Conservation (phyloP, 2,797 vertebrate species). For the Oreochromis mossambicus region DNA sequence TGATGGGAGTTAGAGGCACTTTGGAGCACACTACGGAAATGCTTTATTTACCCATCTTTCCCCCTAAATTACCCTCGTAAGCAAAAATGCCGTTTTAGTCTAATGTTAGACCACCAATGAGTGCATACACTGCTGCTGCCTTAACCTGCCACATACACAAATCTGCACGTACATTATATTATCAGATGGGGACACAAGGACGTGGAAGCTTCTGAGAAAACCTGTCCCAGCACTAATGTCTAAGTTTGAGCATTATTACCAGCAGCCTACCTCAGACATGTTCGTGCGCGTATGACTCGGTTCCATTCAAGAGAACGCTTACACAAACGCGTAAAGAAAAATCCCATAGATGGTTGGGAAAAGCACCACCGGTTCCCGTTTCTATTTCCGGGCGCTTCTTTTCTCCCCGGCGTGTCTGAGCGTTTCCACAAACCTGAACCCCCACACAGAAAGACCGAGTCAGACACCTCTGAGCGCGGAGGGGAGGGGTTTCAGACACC, state of each 20-base stretch:
- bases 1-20: not conserved
- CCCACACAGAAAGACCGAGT: not conserved
- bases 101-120: not conserved
- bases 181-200: not conserved
- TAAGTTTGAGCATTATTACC: conserved; percentile 16
- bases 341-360: conserved; percentile 1
- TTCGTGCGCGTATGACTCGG: not conserved
- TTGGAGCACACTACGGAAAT: not conserved
- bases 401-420: not conserved
- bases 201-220: not conserved
- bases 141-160: not conserved
- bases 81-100: not conserved
- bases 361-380: conserved; percentile 6
- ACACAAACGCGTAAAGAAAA: not conserved
- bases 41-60: not conserved
- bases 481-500: conserved; percentile 62
- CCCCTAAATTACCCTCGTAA: not conserved
- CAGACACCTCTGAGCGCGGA: conserved; percentile 24
- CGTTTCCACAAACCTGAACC: conserved; percentile 25
- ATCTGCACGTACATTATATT: not conserved
- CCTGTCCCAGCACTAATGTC: not conserved
- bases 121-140: not conserved
- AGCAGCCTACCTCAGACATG: conserved; percentile 39
- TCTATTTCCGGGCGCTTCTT: conserved; percentile 10
- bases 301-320: conserved; percentile 16